Conservation (phyloP, 2,797 vertebrate species). For the Diplodus sargus region DNA sequence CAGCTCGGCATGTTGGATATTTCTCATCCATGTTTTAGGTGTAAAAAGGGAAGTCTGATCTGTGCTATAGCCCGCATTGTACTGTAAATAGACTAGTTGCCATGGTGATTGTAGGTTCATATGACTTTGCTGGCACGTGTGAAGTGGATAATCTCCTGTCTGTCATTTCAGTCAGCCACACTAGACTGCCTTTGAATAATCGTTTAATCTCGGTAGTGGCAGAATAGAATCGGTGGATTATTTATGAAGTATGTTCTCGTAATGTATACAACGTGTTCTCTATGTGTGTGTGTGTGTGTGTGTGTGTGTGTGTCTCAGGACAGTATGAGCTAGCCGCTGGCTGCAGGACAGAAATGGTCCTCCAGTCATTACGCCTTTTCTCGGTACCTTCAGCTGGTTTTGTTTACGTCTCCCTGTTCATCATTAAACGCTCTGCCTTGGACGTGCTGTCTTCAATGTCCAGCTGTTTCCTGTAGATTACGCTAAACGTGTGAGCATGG, state of each 20-base stretch:
- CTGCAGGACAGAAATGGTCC: constrained; percentile 50
- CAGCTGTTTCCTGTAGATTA: constrained; percentile 77
- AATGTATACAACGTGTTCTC: constrained; percentile 22
- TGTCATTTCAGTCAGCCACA: constrained; percentile 43
- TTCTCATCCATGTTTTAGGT: constrained; percentile 41
- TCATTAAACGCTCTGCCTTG: constrained; percentile 71
- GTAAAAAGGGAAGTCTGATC: constrained; percentile 29
- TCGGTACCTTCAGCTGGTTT: constrained; percentile 60
- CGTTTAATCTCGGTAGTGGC: not conserved
- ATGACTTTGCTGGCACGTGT: constrained; percentile 23
- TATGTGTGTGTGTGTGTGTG: constrained; percentile 3
- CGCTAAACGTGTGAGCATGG: constrained; percentile 34
- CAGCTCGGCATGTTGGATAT: constrained; percentile 31
- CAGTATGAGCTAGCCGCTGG: constrained; percentile 45
- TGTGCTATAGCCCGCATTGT: constrained; percentile 50
- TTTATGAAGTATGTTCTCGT: constrained; percentile 5
- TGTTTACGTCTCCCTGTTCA: constrained; percentile 72
- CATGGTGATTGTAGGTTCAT: constrained; percentile 63
- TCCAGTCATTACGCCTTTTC: constrained; percentile 47
- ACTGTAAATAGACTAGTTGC: constrained; percentile 75
- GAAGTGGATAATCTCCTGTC: constrained; percentile 34
- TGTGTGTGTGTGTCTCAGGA: constrained; percentile 18
- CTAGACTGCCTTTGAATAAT: constrained; percentile 18
- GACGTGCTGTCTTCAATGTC: constrained; percentile 49
- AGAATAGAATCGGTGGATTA: constrained; percentile 7